These are phyloP conservation scores for Pithys albifrons DNA, from an alignment of 2,113 vertebrate species.

Conservation along the genomic window DNA sequence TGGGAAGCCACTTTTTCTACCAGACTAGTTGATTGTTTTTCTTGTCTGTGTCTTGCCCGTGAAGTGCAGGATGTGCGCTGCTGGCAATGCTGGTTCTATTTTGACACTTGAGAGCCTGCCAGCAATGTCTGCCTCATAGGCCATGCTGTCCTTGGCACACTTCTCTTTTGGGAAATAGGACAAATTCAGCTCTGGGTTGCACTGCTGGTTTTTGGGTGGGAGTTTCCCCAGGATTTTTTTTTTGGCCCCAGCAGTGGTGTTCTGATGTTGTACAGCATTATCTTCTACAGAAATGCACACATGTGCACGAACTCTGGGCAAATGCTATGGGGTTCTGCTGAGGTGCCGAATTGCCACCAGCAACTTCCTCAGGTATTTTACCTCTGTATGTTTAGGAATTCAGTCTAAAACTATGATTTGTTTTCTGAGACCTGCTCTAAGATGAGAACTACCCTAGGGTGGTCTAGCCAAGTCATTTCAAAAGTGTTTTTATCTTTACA, in stretches of 20 bases:
- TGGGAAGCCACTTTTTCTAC: neutral
- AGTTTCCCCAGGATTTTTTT: neutral
- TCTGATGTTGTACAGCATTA: neutral
- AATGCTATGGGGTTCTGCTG: neutral
- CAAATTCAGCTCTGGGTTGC: neutral
- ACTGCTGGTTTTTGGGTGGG: neutral
- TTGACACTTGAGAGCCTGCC: slow-evolving; percentile 14
- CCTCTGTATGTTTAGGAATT: neutral
- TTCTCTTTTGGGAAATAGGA: neutral
- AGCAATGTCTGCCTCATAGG: neutral
- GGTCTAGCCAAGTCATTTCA: neutral
- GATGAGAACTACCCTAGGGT: neutral
- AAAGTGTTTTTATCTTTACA: neutral
- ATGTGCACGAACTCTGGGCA: neutral
- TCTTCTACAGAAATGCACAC: neutral
- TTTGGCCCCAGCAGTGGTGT: neutral
- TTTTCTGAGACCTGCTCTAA: neutral
- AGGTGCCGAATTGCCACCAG: neutral
- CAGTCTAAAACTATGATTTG: neutral
- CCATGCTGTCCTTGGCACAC: neutral
- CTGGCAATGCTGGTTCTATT: neutral
- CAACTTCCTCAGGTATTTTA: neutral
- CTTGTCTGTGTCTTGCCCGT: neutral
- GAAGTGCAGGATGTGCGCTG: accelerated
- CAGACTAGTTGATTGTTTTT: neutral